These are phyloP conservation scores for Amiota communis DNA, from an alignment of 2,888 invertebrate species.

Conservation along the genomic window DNA sequence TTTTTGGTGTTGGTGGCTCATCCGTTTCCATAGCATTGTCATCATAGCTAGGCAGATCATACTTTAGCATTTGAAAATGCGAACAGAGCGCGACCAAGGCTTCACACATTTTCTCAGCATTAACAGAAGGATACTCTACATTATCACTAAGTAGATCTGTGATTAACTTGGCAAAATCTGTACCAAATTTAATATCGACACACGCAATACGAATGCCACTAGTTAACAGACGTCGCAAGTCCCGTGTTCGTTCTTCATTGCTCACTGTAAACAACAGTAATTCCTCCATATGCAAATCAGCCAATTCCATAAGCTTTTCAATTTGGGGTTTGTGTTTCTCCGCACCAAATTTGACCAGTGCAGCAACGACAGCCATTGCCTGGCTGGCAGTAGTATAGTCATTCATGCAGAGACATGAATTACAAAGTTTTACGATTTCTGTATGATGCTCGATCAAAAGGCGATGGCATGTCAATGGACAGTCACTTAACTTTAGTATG, in stretches of 20 bases:
- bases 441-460: constrained; percentile 68
- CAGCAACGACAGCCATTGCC: constrained; percentile 70
- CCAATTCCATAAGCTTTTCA: constrained; percentile 65
- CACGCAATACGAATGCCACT: constrained; percentile 84
- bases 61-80: constrained; percentile 71
- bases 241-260: constrained; percentile 63
- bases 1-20: constrained; percentile 41
- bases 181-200: constrained; percentile 78
- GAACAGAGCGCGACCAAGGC: constrained; percentile 84
- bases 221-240: constrained; percentile 72
- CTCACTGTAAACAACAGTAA: constrained; percentile 70
- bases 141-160: constrained; percentile 73
- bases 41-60: constrained; percentile 43
- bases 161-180: constrained; percentile 79
- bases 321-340: constrained; percentile 52
- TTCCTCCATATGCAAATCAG: constrained; percentile 71
- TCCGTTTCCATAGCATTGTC: constrained; percentile 62
- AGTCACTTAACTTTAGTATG: constrained; percentile 70
- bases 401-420: constrained; percentile 69
- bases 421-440: constrained; percentile 67
- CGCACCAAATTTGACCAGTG: constrained; percentile 60
- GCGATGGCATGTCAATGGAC: constrained; percentile 70
- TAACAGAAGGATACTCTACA: constrained; percentile 65
- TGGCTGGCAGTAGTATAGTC: constrained; percentile 71
- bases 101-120: constrained; percentile 78